Evolutionary conservation across 1,140 invertebrate genomes (phyloP), one percentile per base, ranked within the genome.

Genomic region (Calephelis nemesis): DNA sequence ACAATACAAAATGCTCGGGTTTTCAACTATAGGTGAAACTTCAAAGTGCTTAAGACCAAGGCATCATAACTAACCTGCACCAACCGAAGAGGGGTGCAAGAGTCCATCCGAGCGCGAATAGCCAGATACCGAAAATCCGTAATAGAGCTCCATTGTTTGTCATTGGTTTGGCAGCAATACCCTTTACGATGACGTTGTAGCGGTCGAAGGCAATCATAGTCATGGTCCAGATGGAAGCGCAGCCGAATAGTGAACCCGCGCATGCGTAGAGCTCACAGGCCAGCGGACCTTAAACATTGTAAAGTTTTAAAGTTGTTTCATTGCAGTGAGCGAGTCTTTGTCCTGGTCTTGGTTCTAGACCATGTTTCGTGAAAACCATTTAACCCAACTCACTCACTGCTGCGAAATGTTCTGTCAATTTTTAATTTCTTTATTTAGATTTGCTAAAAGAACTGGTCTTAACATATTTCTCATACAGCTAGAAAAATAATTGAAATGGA

Each of bases 141-240:
- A 95, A 76, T 69, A 96, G 84, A 50, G 95, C 95, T 74, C 93
- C 93, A 58, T 94, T 94, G 76, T 94, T 94, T 47, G 94, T 95
- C 88, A 96, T 87, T 13, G 95, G 95, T 69, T 93, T 94, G 4
- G 93, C 95, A 11, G 94, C 93, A 75, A 96, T 93, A 76, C 95
- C 93, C 82, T 96, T 96, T 45, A 97, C 96, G 84, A 98, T 97
- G 60, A 97, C 96, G 79, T 97, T 96, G 93, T 97, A 97, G 77
- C 97, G 94, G 85, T 98, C 97, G 71, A 97, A 94, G 60, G 96
- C 95, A 72, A 98, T 97, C 93, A 96, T 94, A 2, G 95, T 95
- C 95, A 97, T 96, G 7, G 96, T 95, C 95, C 96, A 97, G 76
- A 98, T 97, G 49, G 96, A 97, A 71, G 93, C 94, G 84, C 96